These are phyloP conservation scores for Andrena bicolor DNA, from an alignment of 2,888 invertebrate genomes.

Conservation along the genomic window DNA sequence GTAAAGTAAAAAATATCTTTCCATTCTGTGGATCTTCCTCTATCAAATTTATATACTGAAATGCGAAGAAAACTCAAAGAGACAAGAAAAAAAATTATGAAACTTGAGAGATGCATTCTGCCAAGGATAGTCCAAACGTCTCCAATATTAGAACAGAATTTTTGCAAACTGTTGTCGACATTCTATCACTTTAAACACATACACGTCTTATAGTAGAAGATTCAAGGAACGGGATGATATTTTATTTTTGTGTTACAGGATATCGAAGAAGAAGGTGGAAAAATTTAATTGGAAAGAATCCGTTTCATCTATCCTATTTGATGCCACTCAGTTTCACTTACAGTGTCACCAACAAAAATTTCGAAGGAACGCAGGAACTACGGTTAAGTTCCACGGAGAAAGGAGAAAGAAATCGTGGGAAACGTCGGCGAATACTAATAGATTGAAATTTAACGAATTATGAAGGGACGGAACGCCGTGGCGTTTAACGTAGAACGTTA, in stretches of 20 bases:
- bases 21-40: too few relatives aligned
- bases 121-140: too few relatives aligned
- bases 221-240: background rate
- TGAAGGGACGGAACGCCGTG: background rate
- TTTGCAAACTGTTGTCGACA: background rate
- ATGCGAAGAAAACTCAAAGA: too few relatives aligned
- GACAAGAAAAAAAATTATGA: too few relatives aligned
- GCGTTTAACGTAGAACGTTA: background rate
- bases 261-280: constrained; percentile 7
- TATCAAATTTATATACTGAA: too few relatives aligned
- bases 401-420: constrained; percentile 35
- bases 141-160: background rate
- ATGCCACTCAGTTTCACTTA: background rate
- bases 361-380: background rate
- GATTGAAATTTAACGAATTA: constrained; percentile 11
- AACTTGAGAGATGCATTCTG: too few relatives aligned
- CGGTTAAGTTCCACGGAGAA: constrained; percentile 17
- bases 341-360: constrained; percentile 18
- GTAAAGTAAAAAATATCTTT: background rate
- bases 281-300: background rate
- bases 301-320: background rate
- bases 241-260: background rate
- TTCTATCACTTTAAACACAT: too few relatives aligned
- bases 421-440: constrained; percentile 17
- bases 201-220: too few relatives aligned